Evolutionary conservation across 2,797 vertebrate species (phyloP), one percentile per base, ranked within the genome.

Genomic region (Lutjanus argentimaculatus): DNA sequence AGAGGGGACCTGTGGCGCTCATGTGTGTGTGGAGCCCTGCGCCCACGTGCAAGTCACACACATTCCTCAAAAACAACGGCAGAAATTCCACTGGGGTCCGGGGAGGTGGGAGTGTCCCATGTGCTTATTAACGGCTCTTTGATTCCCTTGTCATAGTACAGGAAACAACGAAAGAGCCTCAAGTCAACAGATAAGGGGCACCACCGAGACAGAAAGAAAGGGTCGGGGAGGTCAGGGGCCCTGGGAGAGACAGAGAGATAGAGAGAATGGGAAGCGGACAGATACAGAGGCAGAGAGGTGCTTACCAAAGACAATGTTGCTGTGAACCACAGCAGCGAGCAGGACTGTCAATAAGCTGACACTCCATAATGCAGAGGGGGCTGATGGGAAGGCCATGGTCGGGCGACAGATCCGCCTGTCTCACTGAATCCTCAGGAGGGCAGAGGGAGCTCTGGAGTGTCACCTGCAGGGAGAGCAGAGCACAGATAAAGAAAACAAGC

Each of bases 301-400:
- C 89, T 91, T 75, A 90, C 91, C 91, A 67, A 85, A 82, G 87
- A 82, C 85, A 43, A 88, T 55, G 91, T 91, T 95, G 90, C 94
- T 91, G 85, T 91, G 93, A 83, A 91, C 94, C 22, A 79, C 90
- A 36, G 90, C 87, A 42, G 77, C 68, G 42, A 93, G 74, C 22
- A 94, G 86, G 58, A 86, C 75, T 49, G 92, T 90, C 91, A 92
- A 88, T 72, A 92, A 78, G 84, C 90, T 85, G 87, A 94, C 86
- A 66, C 77, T 85, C 90, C 83, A 87, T 69, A 90, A 78, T 22
- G 88, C 53, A 10, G 72, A 65, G 63, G 86, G 89, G 85, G 88
- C 85, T 89, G 92, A 92, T 77, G 91, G 91, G 91, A 90, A 92
- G 87, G 92, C 91, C 95, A 95, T 96, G 91, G 88, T 91, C 46